Evolutionary conservation across 2,888 invertebrate species (phyloP), one percentile per base, ranked within the genome.

Genomic region (Amiota minor): DNA sequence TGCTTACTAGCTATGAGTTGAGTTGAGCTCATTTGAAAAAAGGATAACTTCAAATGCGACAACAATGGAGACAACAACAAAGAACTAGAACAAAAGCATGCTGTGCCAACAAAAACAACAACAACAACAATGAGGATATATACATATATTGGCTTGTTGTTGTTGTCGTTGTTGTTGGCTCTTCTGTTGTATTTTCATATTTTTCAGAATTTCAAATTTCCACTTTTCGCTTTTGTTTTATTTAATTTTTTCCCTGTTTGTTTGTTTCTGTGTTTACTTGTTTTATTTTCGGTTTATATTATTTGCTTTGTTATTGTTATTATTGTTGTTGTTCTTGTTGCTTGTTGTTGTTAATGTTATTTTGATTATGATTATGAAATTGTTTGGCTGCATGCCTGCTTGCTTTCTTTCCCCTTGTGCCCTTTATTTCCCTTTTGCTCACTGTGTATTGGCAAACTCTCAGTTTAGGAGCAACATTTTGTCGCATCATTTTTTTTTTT

Each of bases 301-400:
- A 62, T n/a, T 20, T 35, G 35, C 35, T 59, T 14, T 20, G 18
- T 56, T 16, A n/a, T 70, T 18, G 10, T 70, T 20, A 20, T 61
- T 61, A 46, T 56, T 18, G 53, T 56, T 18, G 53, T 56, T 47
- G 67, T 18, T 71, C 74, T 68, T 76, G 73, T 23, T 72, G 72
- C n/a, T 65, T 67, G 53, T 85, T 82, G 80, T 83, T 83, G 84
- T 86, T 86, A 83, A 84, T 82, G 83, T 82, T 81, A 81, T 86
- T 85, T 86, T 84, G 86, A 84, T 86, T 81, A 84, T 86, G 84
- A 85, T 83, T 86, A 84, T 86, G 84, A 82, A 81, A 84, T 80
- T 83, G 76, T 78, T 78, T 82, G 81, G 78, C 79, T 76, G 76
- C 76, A 78, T 74, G 77, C 82, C 75, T 20, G 59, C 20, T 45